Conservation (phyloP, 1,140 invertebrate genomes). For the Lasaia peninsularis region DNA sequence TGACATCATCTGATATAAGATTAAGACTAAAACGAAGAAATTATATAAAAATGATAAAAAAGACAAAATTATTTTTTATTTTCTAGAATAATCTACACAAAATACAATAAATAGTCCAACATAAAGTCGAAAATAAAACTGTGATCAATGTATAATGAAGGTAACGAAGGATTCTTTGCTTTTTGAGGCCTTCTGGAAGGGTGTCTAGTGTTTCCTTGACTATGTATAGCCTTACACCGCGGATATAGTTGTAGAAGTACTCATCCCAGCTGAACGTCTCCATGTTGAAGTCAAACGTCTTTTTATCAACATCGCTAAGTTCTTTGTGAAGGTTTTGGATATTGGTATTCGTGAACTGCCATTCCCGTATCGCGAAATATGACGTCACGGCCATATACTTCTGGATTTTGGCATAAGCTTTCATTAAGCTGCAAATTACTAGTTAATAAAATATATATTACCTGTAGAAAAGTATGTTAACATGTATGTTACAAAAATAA, state of each 20-base stretch:
- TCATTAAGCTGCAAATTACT: slow-evolving; percentile 79
- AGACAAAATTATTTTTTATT: too few relatives aligned
- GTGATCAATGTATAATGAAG: too few relatives aligned
- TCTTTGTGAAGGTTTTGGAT: slow-evolving; percentile 60
- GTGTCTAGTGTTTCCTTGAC: slow-evolving; percentile 80
- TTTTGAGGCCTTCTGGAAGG: slow-evolving; percentile 23
- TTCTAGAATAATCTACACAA: too few relatives aligned
- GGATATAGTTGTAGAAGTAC: slow-evolving; percentile 78
- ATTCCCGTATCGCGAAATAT: slow-evolving; percentile 84
- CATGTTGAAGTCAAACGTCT: slow-evolving; percentile 53
- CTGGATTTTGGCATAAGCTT: slow-evolving; percentile 85
- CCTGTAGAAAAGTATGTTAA: too few relatives aligned
- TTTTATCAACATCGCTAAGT: slow-evolving; percentile 77
- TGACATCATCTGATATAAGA: too few relatives aligned
- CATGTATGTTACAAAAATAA: too few relatives aligned
- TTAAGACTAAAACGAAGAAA: too few relatives aligned
- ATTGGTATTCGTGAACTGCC: slow-evolving; percentile 85
- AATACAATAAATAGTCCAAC: too few relatives aligned
- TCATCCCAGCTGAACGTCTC: slow-evolving; percentile 78
- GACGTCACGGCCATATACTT: slow-evolving; percentile 83
- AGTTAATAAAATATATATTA: too few relatives aligned
- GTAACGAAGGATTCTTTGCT: too few relatives aligned
- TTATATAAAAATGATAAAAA: too few relatives aligned
- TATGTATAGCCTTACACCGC: slow-evolving; percentile 78
- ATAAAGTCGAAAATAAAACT: too few relatives aligned